Evolutionary conservation across 2,888 invertebrate species (phyloP).

Genomic region (Leptopterna dolabrata): DNA sequence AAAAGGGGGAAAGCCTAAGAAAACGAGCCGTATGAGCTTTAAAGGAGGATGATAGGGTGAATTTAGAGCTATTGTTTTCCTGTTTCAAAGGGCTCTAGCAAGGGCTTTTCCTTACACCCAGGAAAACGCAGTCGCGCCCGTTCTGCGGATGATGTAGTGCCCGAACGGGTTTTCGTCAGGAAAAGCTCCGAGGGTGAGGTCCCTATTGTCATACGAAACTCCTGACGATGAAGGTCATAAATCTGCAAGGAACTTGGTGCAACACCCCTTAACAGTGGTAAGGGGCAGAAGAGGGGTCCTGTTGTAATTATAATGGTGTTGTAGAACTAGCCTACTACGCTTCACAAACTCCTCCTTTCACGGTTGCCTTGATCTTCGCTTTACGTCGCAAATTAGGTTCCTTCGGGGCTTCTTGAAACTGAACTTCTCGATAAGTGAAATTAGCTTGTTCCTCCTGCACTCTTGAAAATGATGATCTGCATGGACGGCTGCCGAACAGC

Average conservation of each 20-base stretch:
- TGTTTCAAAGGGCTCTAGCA: conserved; percentile 1
- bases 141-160: conserved; percentile 24
- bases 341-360: conserved; percentile 12
- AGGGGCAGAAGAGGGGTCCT: background rate
- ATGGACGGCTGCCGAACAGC: background rate
- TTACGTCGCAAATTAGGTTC: conserved; percentile 8
- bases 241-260: conserved; percentile 36
- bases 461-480: background rate
- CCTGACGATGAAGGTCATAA: conserved; percentile 51
- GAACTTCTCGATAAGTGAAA: background rate
- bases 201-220: conserved; percentile 38
- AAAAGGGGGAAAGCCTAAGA: background rate
- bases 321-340: conserved; percentile 28
- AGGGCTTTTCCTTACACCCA: conserved; percentile 20
- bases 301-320: conserved; percentile 39
- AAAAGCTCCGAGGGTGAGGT: background rate
- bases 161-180: conserved; percentile 11
- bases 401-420: background rate
- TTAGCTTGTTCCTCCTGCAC: background rate
- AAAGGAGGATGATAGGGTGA: conserved; percentile 9
- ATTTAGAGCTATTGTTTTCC: conserved; percentile 39
- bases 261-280: background rate
- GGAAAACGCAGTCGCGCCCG: conserved; percentile 11
- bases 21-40: background rate
- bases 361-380: conserved; percentile 1